A percentile compares a stretch with the other conserved stretches of the same genome.
These are phyloP conservation scores for Brachionus plicatilis DNA, from an alignment of 1,140 invertebrate genomes.

Conservation along the genomic window DNA sequence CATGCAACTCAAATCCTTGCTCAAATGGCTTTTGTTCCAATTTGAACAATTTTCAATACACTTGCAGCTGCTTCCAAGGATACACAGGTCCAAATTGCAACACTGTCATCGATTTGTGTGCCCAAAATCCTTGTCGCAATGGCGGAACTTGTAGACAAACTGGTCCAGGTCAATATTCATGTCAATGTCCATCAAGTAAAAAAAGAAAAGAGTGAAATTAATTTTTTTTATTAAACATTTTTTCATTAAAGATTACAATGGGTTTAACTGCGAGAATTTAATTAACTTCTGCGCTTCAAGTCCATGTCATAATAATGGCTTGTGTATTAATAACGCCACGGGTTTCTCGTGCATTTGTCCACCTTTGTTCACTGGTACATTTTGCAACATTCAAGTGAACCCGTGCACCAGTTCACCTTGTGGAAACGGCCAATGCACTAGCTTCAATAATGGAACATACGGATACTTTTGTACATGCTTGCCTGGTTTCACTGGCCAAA, in stretches of 20 bases:
- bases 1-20: slow-evolving; percentile 45
- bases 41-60: neutral
- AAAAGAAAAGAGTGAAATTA: neutral
- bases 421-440: slow-evolving; percentile 4
- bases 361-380: slow-evolving; percentile 1
- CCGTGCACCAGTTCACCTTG: slow-evolving; percentile 13
- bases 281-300: slow-evolving; percentile 24
- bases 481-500: slow-evolving; percentile 70
- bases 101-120: neutral
- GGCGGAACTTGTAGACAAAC: slow-evolving; percentile 29
- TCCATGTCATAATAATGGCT: slow-evolving; percentile 43
- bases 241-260: slow-evolving; percentile 59
- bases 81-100: slow-evolving; percentile 27
- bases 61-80: slow-evolving; percentile 29
- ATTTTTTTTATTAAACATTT: slow-evolving; percentile 59
- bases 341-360: slow-evolving; percentile 2
- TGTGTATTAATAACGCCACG: slow-evolving; percentile 4
- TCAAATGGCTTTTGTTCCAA: slow-evolving; percentile 29
- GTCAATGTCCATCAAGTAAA: slow-evolving; percentile 26
- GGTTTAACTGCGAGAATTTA: slow-evolving; percentile 27
- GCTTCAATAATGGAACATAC: slow-evolving; percentile 67
- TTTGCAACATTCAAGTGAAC: slow-evolving; percentile 42
- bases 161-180: slow-evolving; percentile 46
- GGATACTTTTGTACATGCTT: slow-evolving; percentile 69
- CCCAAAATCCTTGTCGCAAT: slow-evolving; percentile 40